A percentile compares a stretch with the other conserved stretches of the same genome.
These are phyloP conservation scores for Pangasius krempfi DNA, from an alignment of 2,797 vertebrate species.

Conservation along the genomic window DNA sequence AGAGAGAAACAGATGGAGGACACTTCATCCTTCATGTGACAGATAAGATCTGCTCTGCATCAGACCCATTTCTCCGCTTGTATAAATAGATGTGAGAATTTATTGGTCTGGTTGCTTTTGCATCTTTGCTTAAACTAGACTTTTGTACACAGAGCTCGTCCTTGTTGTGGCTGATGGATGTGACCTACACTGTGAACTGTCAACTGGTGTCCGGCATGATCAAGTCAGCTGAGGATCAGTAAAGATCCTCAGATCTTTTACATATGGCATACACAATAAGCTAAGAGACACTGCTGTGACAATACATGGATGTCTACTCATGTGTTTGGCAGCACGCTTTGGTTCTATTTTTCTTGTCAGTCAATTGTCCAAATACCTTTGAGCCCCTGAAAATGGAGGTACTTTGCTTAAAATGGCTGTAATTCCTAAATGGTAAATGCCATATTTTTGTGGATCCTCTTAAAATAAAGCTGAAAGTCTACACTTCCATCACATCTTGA, in stretches of 20 bases:
- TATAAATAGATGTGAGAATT: conserved; percentile 49
- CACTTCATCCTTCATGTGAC: conserved; percentile 12
- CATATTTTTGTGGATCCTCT: too few relatives aligned
- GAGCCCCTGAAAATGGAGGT: too few relatives aligned
- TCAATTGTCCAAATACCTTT: too few relatives aligned
- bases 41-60: conserved; percentile 24
- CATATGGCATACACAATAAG: conserved; percentile 15
- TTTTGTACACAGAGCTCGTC: conserved; percentile 8
- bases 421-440: too few relatives aligned
- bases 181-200: conserved; percentile 37
- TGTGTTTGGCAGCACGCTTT: not conserved
- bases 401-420: too few relatives aligned
- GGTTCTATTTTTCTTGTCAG: too few relatives aligned
- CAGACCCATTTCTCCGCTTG: conserved; percentile 13
- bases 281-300: not conserved
- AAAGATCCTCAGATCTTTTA: conserved; percentile 28
- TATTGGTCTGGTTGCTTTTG: not conserved
- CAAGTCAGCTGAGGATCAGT: conserved; percentile 8
- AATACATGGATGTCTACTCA: not conserved
- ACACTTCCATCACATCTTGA: too few relatives aligned
- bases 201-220: not conserved
- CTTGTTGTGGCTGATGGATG: conserved; percentile 23
- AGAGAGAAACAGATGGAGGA: conserved; percentile 10
- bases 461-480: too few relatives aligned
- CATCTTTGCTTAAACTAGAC: conserved; percentile 34